Percentiles rank a stretch among this genome's conserved stretches.
These are phyloP conservation scores for Manis pentadactyla DNA, from an alignment of 2,797 vertebrate genomes.

Conservation along the genomic window DNA sequence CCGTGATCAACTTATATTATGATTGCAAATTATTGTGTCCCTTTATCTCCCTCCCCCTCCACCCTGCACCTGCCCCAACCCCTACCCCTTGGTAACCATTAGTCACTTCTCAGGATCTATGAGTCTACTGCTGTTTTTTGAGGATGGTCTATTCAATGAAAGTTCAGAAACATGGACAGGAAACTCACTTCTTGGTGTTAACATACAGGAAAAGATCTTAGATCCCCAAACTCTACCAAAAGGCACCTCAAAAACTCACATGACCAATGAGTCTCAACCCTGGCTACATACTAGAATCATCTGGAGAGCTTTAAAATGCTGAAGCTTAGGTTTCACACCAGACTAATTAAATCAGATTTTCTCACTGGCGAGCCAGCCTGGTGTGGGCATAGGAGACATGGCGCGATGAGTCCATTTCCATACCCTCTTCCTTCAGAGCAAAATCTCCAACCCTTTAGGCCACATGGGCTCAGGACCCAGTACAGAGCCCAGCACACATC, in stretches of 20 bases:
- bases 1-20: too few relatives aligned
- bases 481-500: fast-evolving
- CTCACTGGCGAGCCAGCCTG: not conserved
- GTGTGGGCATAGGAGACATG: not conserved
- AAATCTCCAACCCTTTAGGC: not conserved
- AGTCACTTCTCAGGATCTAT: too few relatives aligned
- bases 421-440: not conserved
- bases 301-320: not conserved
- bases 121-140: too few relatives aligned
- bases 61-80: too few relatives aligned
- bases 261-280: not conserved
- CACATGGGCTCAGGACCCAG: fast-evolving
- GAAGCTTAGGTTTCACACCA: not conserved
- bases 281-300: not conserved
- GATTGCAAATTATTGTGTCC: too few relatives aligned
- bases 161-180: not conserved
- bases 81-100: too few relatives aligned
- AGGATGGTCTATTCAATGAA: not conserved
- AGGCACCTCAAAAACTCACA: not conserved
- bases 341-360: not conserved
- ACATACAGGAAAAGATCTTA: not conserved
- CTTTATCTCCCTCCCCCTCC: too few relatives aligned
- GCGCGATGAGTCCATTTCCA: not conserved
- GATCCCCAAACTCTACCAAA: not conserved
- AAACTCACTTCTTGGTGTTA: not conserved